These are phyloP conservation scores for Scrobipalpa atriplicella DNA, from an alignment of 2,888 invertebrate species.

Conservation along the genomic window DNA sequence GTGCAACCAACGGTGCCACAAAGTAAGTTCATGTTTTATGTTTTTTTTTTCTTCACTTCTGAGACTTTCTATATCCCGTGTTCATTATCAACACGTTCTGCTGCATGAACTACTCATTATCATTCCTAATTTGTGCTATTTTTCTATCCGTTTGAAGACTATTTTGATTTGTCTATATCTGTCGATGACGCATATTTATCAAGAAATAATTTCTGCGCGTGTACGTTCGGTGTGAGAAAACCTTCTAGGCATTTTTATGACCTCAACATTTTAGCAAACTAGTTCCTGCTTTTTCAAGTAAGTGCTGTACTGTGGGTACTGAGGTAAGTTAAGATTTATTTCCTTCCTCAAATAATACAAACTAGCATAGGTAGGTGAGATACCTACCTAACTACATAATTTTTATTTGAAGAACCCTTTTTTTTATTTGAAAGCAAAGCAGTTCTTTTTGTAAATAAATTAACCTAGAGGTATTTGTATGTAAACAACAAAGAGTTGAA, in stretches of 20 bases:
- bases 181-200: conserved; percentile 26
- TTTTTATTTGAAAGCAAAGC: too few relatives aligned
- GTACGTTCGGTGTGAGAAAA: conserved; percentile 20
- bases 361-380: too few relatives aligned
- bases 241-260: conserved; percentile 7
- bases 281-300: conserved; percentile 15
- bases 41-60: conserved; percentile 19
- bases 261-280: conserved; percentile 22
- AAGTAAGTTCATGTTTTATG: conserved; percentile 12
- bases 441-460: too few relatives aligned
- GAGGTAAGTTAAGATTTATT: conserved; percentile 9
- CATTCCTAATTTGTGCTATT: neutral
- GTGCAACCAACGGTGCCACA: neutral
- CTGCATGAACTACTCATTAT: neutral
- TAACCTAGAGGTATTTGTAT: too few relatives aligned
- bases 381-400: too few relatives aligned
- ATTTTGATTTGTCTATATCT: conserved; percentile 15
- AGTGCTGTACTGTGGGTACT: neutral
- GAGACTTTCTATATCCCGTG: conserved; percentile 12
- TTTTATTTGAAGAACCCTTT: too few relatives aligned
- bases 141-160: neutral
- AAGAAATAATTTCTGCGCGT: conserved; percentile 9
- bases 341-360: conserved; percentile 8
- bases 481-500: too few relatives aligned
- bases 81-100: conserved; percentile 5